These are phyloP conservation scores for Salvator merianae DNA, from an alignment of 2,113 vertebrate genomes.

Conservation along the genomic window DNA sequence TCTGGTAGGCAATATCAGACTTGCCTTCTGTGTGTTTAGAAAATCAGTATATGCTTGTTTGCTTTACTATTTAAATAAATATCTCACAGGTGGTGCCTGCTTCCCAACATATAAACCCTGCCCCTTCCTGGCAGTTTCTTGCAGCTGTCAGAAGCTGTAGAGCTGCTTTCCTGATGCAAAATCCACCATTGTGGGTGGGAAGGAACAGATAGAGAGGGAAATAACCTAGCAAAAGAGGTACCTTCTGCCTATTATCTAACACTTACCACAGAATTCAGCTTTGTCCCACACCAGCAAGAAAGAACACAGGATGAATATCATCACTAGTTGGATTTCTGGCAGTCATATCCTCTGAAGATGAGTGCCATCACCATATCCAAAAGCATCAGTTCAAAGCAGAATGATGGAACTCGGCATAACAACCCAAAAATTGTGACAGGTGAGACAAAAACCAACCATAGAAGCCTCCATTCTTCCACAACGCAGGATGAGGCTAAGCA, in stretches of 20 bases:
- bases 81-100: background rate
- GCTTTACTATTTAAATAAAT: slow-evolving; percentile 40
- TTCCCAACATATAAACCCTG: background rate
- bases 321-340: too few species aligned
- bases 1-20: slow-evolving; percentile 23
- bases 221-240: too few species aligned
- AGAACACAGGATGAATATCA: too few species aligned
- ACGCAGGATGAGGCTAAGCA: background rate
- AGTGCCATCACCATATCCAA: too few species aligned
- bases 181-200: fast-evolving
- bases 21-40: slow-evolving; percentile 26
- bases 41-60: slow-evolving; percentile 35
- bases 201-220: background rate
- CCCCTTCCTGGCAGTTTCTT: background rate
- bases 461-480: background rate
- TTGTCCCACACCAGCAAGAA: too few species aligned
- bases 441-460: too few species aligned
- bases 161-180: background rate
- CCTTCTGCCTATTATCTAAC: background rate
- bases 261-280: too few species aligned
- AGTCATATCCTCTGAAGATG: too few species aligned
- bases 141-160: background rate
- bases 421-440: too few species aligned
- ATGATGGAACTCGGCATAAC: too few species aligned
- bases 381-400: too few species aligned